Percentiles rank a stretch among this genome's conserved stretches.
Conservation (phyloP, 2,888 invertebrate genomes). For the Cephus pygmeus region DNA sequence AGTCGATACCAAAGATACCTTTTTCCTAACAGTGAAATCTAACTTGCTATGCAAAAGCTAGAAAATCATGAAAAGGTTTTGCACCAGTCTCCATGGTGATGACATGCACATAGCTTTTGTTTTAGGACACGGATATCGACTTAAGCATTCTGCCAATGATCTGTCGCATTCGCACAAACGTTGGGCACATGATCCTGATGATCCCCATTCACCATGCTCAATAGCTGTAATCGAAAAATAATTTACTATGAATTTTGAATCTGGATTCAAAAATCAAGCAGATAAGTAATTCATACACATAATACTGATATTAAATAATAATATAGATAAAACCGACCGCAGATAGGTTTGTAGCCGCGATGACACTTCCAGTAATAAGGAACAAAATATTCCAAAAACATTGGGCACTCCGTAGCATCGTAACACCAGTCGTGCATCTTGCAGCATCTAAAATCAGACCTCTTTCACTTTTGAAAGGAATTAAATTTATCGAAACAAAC, state of each 20-base stretch:
- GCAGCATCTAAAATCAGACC: slow-evolving; percentile 71
- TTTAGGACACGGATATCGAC: slow-evolving; percentile 79
- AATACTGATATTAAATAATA: slow-evolving; percentile 34
- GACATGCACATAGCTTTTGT: slow-evolving; percentile 79
- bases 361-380: slow-evolving; percentile 91
- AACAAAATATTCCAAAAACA: slow-evolving; percentile 85
- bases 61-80: slow-evolving; percentile 76
- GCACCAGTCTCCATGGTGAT: slow-evolving; percentile 78
- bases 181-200: slow-evolving; percentile 77
- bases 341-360: slow-evolving; percentile 77
- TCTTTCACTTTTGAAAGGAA: not conserved
- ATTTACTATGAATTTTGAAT: not conserved
- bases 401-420: slow-evolving; percentile 80
- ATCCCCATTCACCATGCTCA: slow-evolving; percentile 72
- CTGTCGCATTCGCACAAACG: slow-evolving; percentile 88
- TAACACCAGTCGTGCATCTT: slow-evolving; percentile 89
- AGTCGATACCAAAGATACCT: not conserved
- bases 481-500: not conserved
- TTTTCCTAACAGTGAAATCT: not conserved
- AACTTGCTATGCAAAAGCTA: not conserved
- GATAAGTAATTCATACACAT: not conserved
- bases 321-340: slow-evolving; percentile 72
- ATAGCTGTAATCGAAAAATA: slow-evolving; percentile 61
- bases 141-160: slow-evolving; percentile 82
- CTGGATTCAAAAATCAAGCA: not conserved